A percentile compares a stretch with the other conserved stretches of the same genome.
Evolutionary conservation across 2,888 invertebrate species (phyloP).

Genomic region (Argyresthia goedartella): DNA sequence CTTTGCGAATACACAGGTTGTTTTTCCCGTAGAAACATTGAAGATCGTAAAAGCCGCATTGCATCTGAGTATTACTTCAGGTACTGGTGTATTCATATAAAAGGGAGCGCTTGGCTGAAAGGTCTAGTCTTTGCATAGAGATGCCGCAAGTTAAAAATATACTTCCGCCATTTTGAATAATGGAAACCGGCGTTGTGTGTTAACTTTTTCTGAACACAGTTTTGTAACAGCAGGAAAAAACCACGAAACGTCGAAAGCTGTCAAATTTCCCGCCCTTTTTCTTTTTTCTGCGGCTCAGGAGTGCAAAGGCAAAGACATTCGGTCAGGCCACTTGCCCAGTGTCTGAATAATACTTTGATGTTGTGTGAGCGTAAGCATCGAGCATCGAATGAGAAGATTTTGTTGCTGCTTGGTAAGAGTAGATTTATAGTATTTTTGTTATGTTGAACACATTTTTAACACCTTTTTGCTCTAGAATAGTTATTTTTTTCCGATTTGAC

Average conservation of each 20-base stretch:
- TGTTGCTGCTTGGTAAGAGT: slow-evolving; percentile 49
- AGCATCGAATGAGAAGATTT: slow-evolving; percentile 14
- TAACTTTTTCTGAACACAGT: too few species aligned
- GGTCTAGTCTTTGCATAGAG: neutral
- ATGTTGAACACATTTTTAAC: neutral
- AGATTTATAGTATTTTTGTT: slow-evolving; percentile 11
- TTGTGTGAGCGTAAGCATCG: slow-evolving; percentile 48
- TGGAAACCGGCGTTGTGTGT: too few species aligned
- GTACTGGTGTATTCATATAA: slow-evolving; percentile 84
- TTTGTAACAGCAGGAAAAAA: too few species aligned
- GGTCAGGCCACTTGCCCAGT: slow-evolving; percentile 75
- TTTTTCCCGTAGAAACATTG: slow-evolving; percentile 28
- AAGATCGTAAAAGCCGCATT: slow-evolving; percentile 60
- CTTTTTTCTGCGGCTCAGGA: neutral
- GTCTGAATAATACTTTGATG: slow-evolving; percentile 93
- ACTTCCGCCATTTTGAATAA: neutral
- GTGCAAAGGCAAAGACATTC: slow-evolving; percentile 16
- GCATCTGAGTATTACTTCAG: slow-evolving; percentile 99
- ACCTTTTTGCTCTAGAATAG: neutral
- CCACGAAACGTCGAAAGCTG: too few species aligned
- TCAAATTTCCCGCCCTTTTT: neutral
- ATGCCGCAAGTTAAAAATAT: neutral
- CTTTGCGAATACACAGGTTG: neutral
- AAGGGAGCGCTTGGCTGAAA: slow-evolving; percentile 18
- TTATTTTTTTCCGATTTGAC: too few species aligned